A percentile compares a stretch with the other conserved stretches of the same genome.
These are phyloP conservation scores for Acanthornis magna DNA, from an alignment of 2,797 vertebrate genomes.

Conservation along the genomic window DNA sequence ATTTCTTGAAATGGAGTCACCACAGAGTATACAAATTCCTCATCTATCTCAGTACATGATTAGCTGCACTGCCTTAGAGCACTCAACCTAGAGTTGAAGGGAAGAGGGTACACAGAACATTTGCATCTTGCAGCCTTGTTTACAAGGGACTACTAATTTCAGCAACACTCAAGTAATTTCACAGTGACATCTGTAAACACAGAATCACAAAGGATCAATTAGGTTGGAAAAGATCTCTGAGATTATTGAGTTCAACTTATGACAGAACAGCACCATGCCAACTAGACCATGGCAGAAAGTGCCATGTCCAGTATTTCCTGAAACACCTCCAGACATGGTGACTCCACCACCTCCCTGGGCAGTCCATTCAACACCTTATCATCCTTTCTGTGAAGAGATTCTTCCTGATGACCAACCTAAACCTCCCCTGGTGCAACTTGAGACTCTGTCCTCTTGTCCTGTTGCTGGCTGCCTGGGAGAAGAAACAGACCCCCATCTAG, in stretches of 20 bases:
- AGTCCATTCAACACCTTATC: not conserved
- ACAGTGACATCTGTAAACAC: not conserved
- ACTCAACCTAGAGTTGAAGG: not conserved
- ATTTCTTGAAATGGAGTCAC: not conserved
- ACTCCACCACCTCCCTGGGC: not conserved
- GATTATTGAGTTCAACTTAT: not conserved
- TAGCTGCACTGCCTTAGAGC: not conserved
- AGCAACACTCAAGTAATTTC: fast-evolving
- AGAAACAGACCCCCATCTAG: not conserved
- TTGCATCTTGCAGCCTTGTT: not conserved
- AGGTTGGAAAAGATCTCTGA: not conserved
- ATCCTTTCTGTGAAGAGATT: not conserved
- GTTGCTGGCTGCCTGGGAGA: not conserved
- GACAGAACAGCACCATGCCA: not conserved
- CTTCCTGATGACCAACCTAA: not conserved
- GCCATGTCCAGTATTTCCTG: not conserved
- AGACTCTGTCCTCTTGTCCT: not conserved
- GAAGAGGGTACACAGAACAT: not conserved
- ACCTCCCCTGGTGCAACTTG: not conserved
- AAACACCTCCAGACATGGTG: not conserved
- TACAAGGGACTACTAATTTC: not conserved
- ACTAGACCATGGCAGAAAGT: not conserved
- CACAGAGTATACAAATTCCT: not conserved
- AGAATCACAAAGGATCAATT: not conserved
- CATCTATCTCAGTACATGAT: not conserved